Evolutionary conservation across 2,797 vertebrate genomes (phyloP).

Genomic region (Malurus leucopterus): DNA sequence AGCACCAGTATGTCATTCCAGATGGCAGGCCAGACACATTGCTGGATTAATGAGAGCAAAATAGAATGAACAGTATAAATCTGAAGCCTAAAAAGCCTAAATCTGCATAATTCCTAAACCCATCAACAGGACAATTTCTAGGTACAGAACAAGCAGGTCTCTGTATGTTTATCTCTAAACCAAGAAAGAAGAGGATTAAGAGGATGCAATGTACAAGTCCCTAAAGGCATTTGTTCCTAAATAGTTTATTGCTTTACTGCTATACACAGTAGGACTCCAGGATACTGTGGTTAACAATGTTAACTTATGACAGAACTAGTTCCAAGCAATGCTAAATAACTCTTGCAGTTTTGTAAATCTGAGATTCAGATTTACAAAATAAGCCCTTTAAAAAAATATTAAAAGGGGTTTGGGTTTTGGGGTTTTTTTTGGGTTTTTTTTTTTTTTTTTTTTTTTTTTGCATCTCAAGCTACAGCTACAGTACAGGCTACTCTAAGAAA

Average conservation of each 20-base stretch:
- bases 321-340: background rate
- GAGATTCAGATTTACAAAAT: background rate
- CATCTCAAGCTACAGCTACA: background rate
- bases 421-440: no score
- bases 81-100: background rate
- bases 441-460: rapidly evolving
- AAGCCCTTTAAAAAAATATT: background rate
- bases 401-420: background rate
- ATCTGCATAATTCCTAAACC: background rate
- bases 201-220: background rate
- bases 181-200: background rate
- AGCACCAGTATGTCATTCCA: background rate
- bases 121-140: background rate
- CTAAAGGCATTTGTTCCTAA: background rate
- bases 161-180: background rate
- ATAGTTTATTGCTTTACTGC: background rate
- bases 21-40: background rate
- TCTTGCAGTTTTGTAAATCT: background rate
- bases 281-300: background rate
- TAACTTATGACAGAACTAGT: background rate
- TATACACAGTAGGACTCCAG: background rate
- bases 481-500: background rate
- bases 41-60: background rate
- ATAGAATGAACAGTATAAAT: background rate
- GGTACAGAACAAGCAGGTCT: background rate